Base-by-base conservation (phyloP, 2,113 vertebrate genomes). In the Rhinopomastus cyanomelas region DNA sequence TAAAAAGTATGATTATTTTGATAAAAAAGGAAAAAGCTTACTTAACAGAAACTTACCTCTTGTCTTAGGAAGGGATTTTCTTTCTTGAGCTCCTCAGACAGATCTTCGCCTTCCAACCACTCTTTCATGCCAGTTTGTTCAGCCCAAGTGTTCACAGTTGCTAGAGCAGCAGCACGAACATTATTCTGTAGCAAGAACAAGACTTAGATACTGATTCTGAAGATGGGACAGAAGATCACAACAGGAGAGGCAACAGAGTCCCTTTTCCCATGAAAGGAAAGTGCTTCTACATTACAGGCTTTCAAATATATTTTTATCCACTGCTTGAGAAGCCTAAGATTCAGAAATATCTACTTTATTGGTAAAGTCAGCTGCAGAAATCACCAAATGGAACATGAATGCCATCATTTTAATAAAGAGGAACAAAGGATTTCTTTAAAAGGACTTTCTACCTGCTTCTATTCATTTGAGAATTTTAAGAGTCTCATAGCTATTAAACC, bases 81-180 rank as follows among this genome's bases (percentile, higher is more conserved):
- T 55, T 98, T 99, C 97, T 98, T 99, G 75, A 99, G 98, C 87
- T 99, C 99, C 75, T 99, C 99, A n/a, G 99, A 98, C 48, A 99
- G 89, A 67, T 99, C 99, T 76, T 99, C 99, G 61, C 99, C 99
- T 86, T 99, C 99, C 57, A 99, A 89, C 99, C 99, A 99, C 32
- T 99, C 99, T 94, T 99, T 99, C 98, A 99, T 99, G 30, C 99
- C 98, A 3, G 99, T 99, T 92, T 99, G 99, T 79, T 99, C 99
- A 77, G 98, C 98, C 99, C 99, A 99, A 19, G 97, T 92, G 82
- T 99, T 99, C 78, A 99, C 98, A 14, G 99, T 99, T 7, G 97
- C 94, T 91, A 99, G 56, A 21, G 99, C 99, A 96, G 98, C 98
- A 51, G 97, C 96, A 85, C 99, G 98, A 82, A 99, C 97, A 0